A percentile compares a stretch with the other conserved stretches of the same genome.
Evolutionary conservation across 1,140 invertebrate species (phyloP).

Genomic region (Atta cephalotes): DNA sequence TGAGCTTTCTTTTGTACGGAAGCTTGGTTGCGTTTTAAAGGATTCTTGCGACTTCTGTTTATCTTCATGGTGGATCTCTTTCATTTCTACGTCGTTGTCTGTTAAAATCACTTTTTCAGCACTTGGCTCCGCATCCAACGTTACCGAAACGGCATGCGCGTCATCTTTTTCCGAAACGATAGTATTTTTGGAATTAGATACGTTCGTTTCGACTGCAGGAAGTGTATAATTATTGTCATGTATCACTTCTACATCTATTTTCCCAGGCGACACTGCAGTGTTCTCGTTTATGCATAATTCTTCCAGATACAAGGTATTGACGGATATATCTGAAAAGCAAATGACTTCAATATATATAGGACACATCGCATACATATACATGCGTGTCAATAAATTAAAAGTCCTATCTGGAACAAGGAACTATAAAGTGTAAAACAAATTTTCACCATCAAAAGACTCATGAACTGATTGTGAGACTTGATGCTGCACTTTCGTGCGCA

Average conservation of each 20-base stretch:
- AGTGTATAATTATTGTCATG: neutral
- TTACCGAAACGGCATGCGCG: neutral
- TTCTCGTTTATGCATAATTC: constrained; percentile 61
- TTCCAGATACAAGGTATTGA: constrained; percentile 65
- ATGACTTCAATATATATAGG: neutral
- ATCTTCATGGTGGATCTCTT: constrained; percentile 24
- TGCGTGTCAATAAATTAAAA: neutral
- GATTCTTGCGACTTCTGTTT: neutral
- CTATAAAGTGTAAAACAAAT: neutral
- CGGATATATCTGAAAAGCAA: constrained; percentile 58
- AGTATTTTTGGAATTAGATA: neutral
- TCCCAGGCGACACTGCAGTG: neutral
- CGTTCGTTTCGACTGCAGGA: neutral
- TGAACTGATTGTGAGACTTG: neutral
- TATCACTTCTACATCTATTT: neutral
- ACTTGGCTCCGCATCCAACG: neutral
- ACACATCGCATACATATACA: neutral
- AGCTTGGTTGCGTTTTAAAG: constrained; percentile 23
- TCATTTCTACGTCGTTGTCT: constrained; percentile 20
- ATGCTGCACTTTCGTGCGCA: neutral
- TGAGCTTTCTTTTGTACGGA: constrained; percentile 18
- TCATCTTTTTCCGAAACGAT: neutral
- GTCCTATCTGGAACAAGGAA: neutral
- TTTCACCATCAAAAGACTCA: constrained; percentile 23
- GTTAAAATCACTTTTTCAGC: constrained; percentile 4